Evolutionary conservation across 2,888 invertebrate genomes (phyloP).

Genomic region (Papilio demoleus): DNA sequence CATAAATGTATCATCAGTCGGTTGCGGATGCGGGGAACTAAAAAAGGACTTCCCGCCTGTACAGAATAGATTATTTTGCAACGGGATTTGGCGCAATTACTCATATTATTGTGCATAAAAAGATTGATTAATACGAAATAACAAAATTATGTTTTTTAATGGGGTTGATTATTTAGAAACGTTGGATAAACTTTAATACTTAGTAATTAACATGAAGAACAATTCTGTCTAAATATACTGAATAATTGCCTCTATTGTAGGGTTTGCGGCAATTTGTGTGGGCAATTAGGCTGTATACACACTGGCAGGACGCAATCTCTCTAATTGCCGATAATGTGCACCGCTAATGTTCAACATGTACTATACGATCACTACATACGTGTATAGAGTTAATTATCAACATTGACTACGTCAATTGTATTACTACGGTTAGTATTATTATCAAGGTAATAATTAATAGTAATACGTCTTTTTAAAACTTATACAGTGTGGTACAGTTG

Average conservation of each 20-base stretch:
- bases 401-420: background rate
- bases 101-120: background rate
- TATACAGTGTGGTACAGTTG: too few species aligned
- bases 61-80: slow-evolving; percentile 12
- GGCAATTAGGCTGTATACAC: slow-evolving; percentile 20
- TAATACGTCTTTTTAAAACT: too few species aligned
- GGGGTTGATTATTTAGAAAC: background rate
- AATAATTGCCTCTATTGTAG: slow-evolving; percentile 12
- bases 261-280: slow-evolving; percentile 13
- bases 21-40: background rate
- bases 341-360: slow-evolving; percentile 22
- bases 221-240: background rate
- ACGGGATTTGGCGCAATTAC: slow-evolving; percentile 1
- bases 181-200: too few species aligned
- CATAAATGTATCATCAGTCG: background rate
- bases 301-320: slow-evolving; percentile 26
- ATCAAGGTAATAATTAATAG: too few species aligned
- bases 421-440: background rate
- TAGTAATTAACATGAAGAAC: background rate
- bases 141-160: too few species aligned
- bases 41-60: slow-evolving; percentile 17
- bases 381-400: background rate
- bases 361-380: background rate
- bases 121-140: too few species aligned
- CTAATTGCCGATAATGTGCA: slow-evolving; percentile 31